These are phyloP conservation scores for Drosophila sturtevanti DNA, from an alignment of 1,140 invertebrate genomes.

Conservation along the genomic window DNA sequence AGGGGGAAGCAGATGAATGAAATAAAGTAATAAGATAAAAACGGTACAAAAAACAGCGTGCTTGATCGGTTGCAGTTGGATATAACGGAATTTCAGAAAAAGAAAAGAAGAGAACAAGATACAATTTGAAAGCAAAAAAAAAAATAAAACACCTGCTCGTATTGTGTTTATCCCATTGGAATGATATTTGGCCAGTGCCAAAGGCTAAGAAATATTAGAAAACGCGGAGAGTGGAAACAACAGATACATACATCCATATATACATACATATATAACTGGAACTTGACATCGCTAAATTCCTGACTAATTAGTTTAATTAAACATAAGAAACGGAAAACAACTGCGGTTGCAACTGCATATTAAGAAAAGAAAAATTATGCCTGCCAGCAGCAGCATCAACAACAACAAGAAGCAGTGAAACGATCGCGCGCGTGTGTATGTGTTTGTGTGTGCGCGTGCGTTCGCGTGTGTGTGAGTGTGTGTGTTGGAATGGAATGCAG, in stretches of 20 bases:
- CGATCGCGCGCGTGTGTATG: constrained; percentile 45
- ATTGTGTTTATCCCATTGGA: too few species aligned
- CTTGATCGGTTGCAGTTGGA: too few species aligned
- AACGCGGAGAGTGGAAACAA: too few species aligned
- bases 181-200: too few species aligned
- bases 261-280: constrained; percentile 5
- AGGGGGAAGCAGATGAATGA: too few species aligned
- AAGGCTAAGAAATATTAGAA: too few species aligned
- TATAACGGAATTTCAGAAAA: too few species aligned
- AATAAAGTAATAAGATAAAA: too few species aligned
- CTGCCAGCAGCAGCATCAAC: constrained; percentile 30
- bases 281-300: constrained; percentile 37
- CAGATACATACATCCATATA: background rate
- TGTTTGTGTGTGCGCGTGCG: constrained; percentile 40
- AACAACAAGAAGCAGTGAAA: constrained; percentile 33
- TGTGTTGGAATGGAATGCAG: constrained; percentile 78
- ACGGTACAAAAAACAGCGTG: too few species aligned
- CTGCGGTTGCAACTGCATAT: constrained; percentile 47
- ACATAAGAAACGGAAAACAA: constrained; percentile 40
- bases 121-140: too few species aligned
- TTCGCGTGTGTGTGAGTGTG: constrained; percentile 39
- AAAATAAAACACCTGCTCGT: too few species aligned
- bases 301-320: constrained; percentile 71
- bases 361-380: constrained; percentile 37
- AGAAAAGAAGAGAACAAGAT: too few species aligned